These are phyloP conservation scores for Mormyrops boulengeri DNA, from an alignment of 2,797 vertebrate species.

Conservation along the genomic window DNA sequence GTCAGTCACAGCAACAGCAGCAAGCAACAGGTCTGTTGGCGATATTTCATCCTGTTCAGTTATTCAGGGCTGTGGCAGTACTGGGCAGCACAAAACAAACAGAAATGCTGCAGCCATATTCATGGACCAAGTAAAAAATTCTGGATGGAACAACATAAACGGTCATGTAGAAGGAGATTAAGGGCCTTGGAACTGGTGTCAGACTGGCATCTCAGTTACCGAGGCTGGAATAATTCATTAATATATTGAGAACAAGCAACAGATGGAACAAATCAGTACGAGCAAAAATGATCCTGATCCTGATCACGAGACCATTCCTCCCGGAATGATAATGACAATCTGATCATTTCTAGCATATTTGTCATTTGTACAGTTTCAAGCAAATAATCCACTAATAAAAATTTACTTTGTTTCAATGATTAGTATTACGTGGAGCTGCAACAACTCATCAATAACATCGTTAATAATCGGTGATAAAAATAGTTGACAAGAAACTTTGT, in stretches of 20 bases:
- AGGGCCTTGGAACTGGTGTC: background rate
- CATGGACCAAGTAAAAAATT: background rate
- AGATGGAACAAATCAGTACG: background rate
- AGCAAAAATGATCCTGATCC: background rate
- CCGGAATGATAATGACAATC: background rate
- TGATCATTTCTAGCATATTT: background rate
- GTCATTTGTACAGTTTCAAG: background rate
- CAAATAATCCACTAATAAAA: background rate
- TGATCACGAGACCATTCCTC: background rate
- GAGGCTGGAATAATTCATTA: background rate
- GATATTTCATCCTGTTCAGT: background rate
- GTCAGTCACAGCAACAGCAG: background rate
- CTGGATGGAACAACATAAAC: background rate
- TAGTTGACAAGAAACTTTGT: background rate
- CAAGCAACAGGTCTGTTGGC: background rate
- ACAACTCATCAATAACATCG: background rate
- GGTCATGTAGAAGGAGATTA: background rate
- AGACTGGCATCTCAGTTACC: background rate
- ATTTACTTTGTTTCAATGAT: background rate
- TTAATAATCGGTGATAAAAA: background rate
- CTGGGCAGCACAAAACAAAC: background rate
- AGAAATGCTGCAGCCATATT: background rate
- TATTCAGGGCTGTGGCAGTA: background rate
- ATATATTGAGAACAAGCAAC: background rate
- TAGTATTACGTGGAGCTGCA: background rate